A percentile compares a stretch with the other conserved stretches of the same genome.
Conservation (phyloP, 1,140 invertebrate species). For the Aricia agestis region DNA sequence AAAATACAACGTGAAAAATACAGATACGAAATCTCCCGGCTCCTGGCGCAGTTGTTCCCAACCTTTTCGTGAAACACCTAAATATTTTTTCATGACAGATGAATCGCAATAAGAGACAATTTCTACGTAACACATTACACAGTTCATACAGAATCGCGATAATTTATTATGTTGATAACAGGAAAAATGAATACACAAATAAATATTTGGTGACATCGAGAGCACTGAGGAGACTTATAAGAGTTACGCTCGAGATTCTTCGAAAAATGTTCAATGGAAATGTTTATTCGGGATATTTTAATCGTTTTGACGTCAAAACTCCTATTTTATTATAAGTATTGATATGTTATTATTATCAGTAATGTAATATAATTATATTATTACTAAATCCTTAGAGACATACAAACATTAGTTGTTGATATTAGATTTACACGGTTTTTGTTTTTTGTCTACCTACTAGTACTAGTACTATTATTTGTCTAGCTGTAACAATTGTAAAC, state of each 20-base stretch:
- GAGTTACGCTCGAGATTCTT: neutral
- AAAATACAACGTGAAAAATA: conserved; percentile 3
- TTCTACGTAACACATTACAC: conserved; percentile 11
- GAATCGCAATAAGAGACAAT: conserved; percentile 22
- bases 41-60: neutral
- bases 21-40: conserved; percentile 2
- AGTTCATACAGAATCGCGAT: conserved; percentile 12
- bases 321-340: too few species aligned
- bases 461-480: too few species aligned
- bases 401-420: too few species aligned
- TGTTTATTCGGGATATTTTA: neutral
- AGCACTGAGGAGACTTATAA: neutral
- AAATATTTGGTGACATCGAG: conserved; percentile 1
- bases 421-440: too few species aligned
- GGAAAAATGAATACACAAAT: conserved; percentile 1
- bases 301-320: neutral
- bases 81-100: conserved; percentile 19
- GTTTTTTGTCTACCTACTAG: too few species aligned
- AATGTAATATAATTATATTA: too few species aligned
- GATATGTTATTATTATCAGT: too few species aligned
- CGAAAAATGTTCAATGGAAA: neutral
- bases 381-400: too few species aligned
- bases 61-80: conserved; percentile 6
- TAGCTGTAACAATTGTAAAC: too few species aligned
- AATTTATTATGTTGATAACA: conserved; percentile 14